Evolutionary conservation across 2,888 invertebrate genomes (phyloP).

Genomic region (Campoplex nolae): DNA sequence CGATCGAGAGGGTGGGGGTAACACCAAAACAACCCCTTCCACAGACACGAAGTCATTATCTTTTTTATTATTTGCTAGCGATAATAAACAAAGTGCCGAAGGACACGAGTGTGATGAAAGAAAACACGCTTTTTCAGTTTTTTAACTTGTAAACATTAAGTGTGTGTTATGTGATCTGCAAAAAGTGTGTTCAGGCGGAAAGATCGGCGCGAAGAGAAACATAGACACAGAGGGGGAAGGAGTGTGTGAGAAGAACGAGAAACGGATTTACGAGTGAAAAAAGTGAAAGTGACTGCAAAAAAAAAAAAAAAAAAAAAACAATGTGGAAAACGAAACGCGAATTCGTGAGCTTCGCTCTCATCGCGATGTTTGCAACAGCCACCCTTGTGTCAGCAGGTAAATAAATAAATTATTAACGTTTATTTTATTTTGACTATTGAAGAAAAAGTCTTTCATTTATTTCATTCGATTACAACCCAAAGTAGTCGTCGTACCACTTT

Average conservation of each 20-base stretch:
- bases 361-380: constrained; percentile 44
- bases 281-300: constrained; percentile 32
- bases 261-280: constrained; percentile 10
- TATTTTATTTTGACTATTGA: not conserved
- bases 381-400: constrained; percentile 46
- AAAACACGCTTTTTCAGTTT: not conserved
- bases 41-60: not conserved
- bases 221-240: not conserved
- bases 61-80: not conserved
- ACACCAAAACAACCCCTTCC: constrained; percentile 9
- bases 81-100: constrained; percentile 23
- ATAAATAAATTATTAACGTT: not conserved
- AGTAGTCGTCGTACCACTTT: not conserved
- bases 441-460: not conserved
- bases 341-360: constrained; percentile 43
- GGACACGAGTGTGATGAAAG: constrained; percentile 6
- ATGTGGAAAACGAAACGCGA: constrained; percentile 60
- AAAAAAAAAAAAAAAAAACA: constrained; percentile 8
- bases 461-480: not conserved
- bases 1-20: not conserved
- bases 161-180: constrained; percentile 13
- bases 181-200: not conserved
- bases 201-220: not conserved
- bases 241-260: not conserved
- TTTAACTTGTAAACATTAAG: not conserved